Evolutionary conservation across 2,113 vertebrate genomes (phyloP).

Genomic region (Herpailurus yagouaroundi): DNA sequence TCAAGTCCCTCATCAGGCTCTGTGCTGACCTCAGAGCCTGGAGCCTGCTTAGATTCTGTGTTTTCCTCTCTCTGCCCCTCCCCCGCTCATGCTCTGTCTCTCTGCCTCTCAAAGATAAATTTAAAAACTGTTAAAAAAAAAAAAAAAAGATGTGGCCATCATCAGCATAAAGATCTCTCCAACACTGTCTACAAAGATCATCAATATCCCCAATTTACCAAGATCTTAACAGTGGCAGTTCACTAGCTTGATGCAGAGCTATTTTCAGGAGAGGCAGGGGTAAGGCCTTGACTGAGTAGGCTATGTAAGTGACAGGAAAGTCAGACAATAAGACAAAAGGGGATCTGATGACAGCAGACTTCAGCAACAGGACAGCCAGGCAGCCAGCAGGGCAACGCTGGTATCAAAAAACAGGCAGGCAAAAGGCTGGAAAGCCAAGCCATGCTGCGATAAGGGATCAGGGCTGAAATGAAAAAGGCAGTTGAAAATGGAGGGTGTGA

Average conservation of each 20-base stretch:
- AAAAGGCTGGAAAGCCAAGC: neutral
- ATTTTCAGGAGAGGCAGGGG: neutral
- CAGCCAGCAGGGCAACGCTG: neutral
- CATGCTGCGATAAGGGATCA: neutral
- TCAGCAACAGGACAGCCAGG: neutral
- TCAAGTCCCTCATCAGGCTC: too few species aligned
- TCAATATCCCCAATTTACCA: neutral
- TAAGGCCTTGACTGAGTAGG: neutral
- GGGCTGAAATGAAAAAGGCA: neutral
- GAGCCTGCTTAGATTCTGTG: too few species aligned
- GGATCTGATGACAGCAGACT: neutral
- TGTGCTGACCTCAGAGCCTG: too few species aligned
- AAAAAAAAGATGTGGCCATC: neutral
- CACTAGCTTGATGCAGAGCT: neutral
- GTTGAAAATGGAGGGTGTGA: neutral
- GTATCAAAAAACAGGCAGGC: neutral
- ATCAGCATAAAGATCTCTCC: neutral
- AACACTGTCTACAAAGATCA: neutral
- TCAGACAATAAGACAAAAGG: neutral
- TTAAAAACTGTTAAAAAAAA: too few species aligned
- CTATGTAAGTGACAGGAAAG: neutral
- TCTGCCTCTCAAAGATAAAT: too few species aligned
- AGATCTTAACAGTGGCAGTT: neutral
- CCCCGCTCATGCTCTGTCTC: too few species aligned
- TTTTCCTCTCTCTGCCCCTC: too few species aligned